These are phyloP conservation scores for Dinoponera quadriceps DNA, from an alignment of 1,140 invertebrate genomes.

Conservation along the genomic window DNA sequence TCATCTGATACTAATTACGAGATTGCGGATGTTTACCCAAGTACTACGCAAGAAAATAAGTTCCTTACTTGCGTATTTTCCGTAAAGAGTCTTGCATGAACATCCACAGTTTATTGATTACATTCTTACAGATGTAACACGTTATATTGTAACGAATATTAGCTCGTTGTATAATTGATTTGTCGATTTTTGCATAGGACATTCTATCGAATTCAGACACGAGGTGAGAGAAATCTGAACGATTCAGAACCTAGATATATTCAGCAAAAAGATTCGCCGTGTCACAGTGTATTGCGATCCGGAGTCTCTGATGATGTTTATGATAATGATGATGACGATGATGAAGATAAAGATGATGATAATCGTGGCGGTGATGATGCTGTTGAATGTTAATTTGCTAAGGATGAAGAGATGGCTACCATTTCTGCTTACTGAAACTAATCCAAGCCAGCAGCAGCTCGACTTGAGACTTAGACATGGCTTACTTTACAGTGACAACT, in stretches of 20 bases:
- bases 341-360: constrained; percentile 13
- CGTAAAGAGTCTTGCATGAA: not conserved
- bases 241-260: constrained; percentile 40
- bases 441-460: not conserved
- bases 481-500: constrained; percentile 69
- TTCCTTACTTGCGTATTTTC: not conserved
- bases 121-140: constrained; percentile 13
- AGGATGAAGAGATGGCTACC: constrained; percentile 26
- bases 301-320: not conserved
- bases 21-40: constrained; percentile 7
- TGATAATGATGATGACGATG: constrained; percentile 32
- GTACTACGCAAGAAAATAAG: not conserved
- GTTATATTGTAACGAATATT: constrained; percentile 52
- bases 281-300: constrained; percentile 2
- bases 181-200: not conserved
- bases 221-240: constrained; percentile 16
- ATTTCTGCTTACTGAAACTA: constrained; percentile 21
- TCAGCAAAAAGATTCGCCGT: not conserved
- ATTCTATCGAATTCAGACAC: not conserved
- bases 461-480: constrained; percentile 55
- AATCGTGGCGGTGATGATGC: not conserved
- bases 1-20: constrained; percentile 2
- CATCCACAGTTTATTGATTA: constrained; percentile 40
- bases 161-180: constrained; percentile 5
- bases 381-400: constrained; percentile 53